Base-by-base conservation (phyloP, 2,113 vertebrate species). In the Parus major region DNA sequence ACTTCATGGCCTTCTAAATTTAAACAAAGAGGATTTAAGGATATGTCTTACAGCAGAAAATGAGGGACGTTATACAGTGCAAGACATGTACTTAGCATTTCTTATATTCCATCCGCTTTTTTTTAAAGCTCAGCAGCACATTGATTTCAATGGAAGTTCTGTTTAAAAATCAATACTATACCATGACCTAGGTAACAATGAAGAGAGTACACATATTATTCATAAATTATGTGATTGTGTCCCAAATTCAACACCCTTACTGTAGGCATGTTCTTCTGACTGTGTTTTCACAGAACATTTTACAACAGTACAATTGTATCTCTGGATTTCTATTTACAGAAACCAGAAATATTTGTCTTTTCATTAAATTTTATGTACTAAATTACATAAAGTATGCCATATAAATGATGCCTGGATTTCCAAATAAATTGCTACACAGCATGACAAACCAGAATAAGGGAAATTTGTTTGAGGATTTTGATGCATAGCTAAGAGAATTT, bases 1-100 rank as follows among this genome's bases (percentile, higher is more conserved):
- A 75, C 46, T 96, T 95, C 83, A 95, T 91, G 86, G 94, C 87
- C 96, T 96, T 96, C 82, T 94, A 91, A 92, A 97, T 96, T 97
- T 96, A 91, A 96, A 90, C 92, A 92, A 92, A 95, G 84, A 92
- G 81, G 77, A 89, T 96, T 96, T 95, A 96, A 91, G 82, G 65
- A 29, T 92, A 68, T 33, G 79, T 46, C 71, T 93, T 92, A 78
- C 41, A 41, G 57, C n/a, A 88, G 89, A 95, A 97, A 97, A 92
- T 72, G 85, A 93, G 81, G 60, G 50, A 87, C 39, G 86, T 90
- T 87, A 92, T 39, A 87, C 33, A 75, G 56, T 70, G 77, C 82
- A 91, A 97, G 66, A 95, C 53, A 56, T 5, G 14, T 56, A 88
- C 68, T 96, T 87, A 92, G 88, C 39, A 92, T 94, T 94, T 93